phyloP scores from a whole-genome alignment of 2,888 invertebrate genomes.

The Drosophila emarginata region DNA sequence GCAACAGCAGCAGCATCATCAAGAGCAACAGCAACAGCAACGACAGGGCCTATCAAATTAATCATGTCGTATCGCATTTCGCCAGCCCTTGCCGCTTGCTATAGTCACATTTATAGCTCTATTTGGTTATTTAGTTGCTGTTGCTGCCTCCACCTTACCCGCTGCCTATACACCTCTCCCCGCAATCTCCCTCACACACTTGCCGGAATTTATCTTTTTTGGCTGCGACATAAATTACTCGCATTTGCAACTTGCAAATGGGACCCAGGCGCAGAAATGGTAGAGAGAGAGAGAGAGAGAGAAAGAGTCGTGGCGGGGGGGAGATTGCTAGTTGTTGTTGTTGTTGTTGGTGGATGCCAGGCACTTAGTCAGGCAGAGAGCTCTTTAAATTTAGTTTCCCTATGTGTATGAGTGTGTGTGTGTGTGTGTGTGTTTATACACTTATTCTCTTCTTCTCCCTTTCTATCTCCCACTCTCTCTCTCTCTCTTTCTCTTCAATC shows the following conservation, averaged over 20 bases:
- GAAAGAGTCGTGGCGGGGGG: neutral
- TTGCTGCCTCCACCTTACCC: conserved; percentile 11
- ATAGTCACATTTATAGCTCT: conserved; percentile 72
- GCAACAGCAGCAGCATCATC: neutral
- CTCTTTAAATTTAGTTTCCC: conserved; percentile 71
- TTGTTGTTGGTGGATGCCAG: neutral
- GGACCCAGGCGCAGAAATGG: neutral
- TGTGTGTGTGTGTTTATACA: conserved; percentile 15
- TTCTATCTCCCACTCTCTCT: conserved; percentile 13
- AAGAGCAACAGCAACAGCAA: neutral
- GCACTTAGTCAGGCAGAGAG: conserved; percentile 21
- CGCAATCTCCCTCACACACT: conserved; percentile 49
- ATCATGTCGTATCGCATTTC: conserved; percentile 75
- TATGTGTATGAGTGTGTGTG: conserved; percentile 16
- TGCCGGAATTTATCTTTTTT: conserved; percentile 68
- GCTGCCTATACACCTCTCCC: too few species aligned
- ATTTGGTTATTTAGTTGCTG: conserved; percentile 33
- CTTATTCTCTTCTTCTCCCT: conserved; percentile 23
- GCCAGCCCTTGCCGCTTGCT: conserved; percentile 43
- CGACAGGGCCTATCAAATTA: conserved; percentile 67
- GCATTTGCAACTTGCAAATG: conserved; percentile 25
- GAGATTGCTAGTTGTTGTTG: conserved; percentile 4
- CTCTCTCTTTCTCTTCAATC: neutral
- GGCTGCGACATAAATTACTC: conserved; percentile 70
- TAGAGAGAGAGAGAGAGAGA: conserved; percentile 1